Percentiles rank a stretch among this genome's conserved stretches.
Evolutionary conservation across 1,140 invertebrate species (phyloP).

Genomic region (Elysia chlorotica): DNA sequence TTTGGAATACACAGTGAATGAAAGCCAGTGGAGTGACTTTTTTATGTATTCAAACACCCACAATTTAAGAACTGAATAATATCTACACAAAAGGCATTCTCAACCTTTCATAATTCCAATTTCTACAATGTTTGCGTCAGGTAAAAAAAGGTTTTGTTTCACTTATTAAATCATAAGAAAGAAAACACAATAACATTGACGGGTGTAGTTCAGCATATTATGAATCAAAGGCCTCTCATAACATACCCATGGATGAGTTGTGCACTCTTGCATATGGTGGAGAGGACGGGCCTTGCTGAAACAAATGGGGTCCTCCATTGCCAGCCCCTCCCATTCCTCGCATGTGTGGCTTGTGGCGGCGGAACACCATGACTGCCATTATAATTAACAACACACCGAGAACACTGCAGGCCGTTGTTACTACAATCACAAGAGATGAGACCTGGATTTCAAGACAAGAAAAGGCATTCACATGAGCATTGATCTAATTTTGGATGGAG

Average conservation of each 20-base stretch:
- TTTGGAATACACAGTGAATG: too few relatives aligned
- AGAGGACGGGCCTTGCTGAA: conserved; percentile 40
- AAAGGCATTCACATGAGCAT: background rate
- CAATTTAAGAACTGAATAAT: too few relatives aligned
- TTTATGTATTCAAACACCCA: too few relatives aligned
- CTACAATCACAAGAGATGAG: conserved; percentile 53
- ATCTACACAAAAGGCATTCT: background rate
- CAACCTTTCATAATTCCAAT: too few relatives aligned
- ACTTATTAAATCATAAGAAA: too few relatives aligned
- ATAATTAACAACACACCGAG: conserved; percentile 54
- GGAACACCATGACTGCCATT: conserved; percentile 53
- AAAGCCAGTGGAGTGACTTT: too few relatives aligned
- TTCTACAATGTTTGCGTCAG: too few relatives aligned
- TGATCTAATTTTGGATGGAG: background rate
- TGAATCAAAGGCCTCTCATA: too few relatives aligned
- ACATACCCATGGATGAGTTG: conserved; percentile 33
- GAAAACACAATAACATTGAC: too few relatives aligned
- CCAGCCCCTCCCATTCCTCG: too few relatives aligned
- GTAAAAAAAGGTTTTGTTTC: too few relatives aligned
- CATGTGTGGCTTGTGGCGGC: conserved; percentile 51
- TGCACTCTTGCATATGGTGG: conserved; percentile 51
- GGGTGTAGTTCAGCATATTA: too few relatives aligned
- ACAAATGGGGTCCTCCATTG: conserved; percentile 37
- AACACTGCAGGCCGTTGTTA: conserved; percentile 57
- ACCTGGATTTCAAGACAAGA: conserved; percentile 31